Conservation (phyloP, 35 echinoderm and acorn worm genomes). For the Heliocidaris tuberculata region DNA sequence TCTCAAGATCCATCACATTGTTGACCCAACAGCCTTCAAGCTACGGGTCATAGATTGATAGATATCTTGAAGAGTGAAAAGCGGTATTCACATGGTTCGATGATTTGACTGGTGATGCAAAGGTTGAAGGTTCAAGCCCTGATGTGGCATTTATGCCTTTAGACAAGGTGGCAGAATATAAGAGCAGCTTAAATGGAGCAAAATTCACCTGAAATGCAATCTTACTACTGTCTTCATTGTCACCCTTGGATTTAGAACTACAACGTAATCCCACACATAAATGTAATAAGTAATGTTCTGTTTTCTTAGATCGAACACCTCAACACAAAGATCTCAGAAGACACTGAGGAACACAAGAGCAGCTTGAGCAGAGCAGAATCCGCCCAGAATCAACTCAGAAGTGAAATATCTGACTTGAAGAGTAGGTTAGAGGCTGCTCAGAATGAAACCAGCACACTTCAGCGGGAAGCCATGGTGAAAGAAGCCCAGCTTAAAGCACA, state of each 20-base stretch:
- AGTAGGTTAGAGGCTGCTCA: constrained; percentile 61
- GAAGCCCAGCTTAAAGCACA: constrained; percentile 69
- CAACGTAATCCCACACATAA: not conserved
- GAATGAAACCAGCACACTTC: constrained; percentile 29
- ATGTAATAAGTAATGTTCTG: not conserved
- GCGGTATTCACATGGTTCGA: too few relatives aligned
- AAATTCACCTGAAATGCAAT: too few relatives aligned
- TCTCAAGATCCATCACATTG: too few relatives aligned
- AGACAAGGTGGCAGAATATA: too few relatives aligned
- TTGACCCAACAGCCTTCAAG: too few relatives aligned
- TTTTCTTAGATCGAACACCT: constrained; percentile 84
- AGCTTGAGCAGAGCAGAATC: constrained; percentile 50
- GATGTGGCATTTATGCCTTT: too few relatives aligned
- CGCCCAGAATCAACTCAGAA: constrained; percentile 51
- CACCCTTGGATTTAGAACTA: not conserved
- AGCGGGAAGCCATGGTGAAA: constrained; percentile 58
- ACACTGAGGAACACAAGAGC: constrained; percentile 69
- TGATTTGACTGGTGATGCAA: too few relatives aligned
- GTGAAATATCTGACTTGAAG: constrained; percentile 75
- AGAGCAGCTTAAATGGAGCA: too few relatives aligned
- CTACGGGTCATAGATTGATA: too few relatives aligned
- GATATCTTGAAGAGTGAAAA: too few relatives aligned
- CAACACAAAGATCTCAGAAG: constrained; percentile 88
- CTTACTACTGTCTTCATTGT: not conserved
- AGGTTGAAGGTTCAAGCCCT: too few relatives aligned